These are phyloP conservation scores for Stigmatopora nigra DNA, from an alignment of 2,113 vertebrate species.

Conservation along the genomic window DNA sequence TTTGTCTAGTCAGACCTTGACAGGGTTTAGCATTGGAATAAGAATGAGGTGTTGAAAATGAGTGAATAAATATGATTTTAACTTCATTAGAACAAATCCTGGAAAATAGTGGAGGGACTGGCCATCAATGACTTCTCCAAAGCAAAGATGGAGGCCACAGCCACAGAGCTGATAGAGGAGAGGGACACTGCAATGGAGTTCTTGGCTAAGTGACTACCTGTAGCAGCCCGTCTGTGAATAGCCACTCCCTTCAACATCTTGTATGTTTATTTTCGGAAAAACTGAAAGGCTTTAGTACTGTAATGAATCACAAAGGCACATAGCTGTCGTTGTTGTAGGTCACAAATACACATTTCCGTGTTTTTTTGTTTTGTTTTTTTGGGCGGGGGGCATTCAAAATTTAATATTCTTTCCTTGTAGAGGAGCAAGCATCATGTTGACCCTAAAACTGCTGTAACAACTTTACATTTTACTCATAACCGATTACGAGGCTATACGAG, in stretches of 20 bases:
- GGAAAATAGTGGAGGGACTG: conserved; percentile 88
- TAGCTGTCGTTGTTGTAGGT: background rate
- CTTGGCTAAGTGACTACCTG: conserved; percentile 50
- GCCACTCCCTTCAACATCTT: conserved; percentile 4
- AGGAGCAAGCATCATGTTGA: background rate
- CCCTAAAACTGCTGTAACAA: background rate
- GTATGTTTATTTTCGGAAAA: too few species aligned
- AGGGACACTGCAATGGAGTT: conserved; percentile 87
- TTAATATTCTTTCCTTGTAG: too few species aligned
- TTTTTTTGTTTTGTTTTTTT: too few species aligned
- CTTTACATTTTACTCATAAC: background rate
- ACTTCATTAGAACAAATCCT: conserved; percentile 77
- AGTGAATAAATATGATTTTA: background rate
- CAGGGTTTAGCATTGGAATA: too few species aligned
- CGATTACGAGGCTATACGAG: background rate
- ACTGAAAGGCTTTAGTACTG: background rate
- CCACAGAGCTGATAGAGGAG: conserved; percentile 86
- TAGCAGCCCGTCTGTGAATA: conserved; percentile 75
- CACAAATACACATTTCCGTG: background rate
- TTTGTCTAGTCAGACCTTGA: too few species aligned
- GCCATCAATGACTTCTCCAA: conserved; percentile 85
- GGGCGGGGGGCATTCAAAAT: too few species aligned
- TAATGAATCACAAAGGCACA: background rate
- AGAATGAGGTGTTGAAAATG: too few species aligned
- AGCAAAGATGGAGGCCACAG: conserved; percentile 86